Conservation (phyloP, 1,140 invertebrate species). For the Thaumetopoea pityocampa region DNA sequence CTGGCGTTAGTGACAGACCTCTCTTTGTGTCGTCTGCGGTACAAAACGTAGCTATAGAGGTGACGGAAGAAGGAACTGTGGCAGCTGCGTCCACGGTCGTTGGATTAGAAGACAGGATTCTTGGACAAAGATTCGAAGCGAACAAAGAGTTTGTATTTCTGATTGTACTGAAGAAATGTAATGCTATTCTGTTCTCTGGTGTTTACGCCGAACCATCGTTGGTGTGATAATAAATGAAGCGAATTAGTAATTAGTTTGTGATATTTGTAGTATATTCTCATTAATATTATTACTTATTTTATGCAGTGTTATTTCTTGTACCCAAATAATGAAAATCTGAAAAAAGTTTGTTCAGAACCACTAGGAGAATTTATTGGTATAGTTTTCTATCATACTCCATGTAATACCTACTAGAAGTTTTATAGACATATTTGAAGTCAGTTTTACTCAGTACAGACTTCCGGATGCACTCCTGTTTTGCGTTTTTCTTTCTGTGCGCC, state of each 20-base stretch:
- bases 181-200: slow-evolving; percentile 70
- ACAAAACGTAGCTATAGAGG: slow-evolving; percentile 84
- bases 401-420: too few relatives aligned
- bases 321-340: neutral
- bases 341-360: too few relatives aligned
- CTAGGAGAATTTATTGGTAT: too few relatives aligned
- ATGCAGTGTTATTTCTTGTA: too few relatives aligned
- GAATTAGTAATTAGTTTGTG: too few relatives aligned
- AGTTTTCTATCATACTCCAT: too few relatives aligned
- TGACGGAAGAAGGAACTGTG: slow-evolving; percentile 84
- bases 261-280: too few relatives aligned
- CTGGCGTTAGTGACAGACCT: slow-evolving; percentile 77
- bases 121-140: slow-evolving; percentile 69
- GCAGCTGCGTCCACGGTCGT: slow-evolving; percentile 80
- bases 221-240: slow-evolving; percentile 23
- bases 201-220: slow-evolving; percentile 52
- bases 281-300: too few relatives aligned
- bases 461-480: too few relatives aligned
- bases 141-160: slow-evolving; percentile 75
- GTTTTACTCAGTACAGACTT: too few relatives aligned
- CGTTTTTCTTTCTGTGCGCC: too few relatives aligned
- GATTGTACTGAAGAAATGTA: slow-evolving; percentile 61
- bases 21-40: slow-evolving; percentile 76
- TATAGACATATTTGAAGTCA: too few relatives aligned
- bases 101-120: slow-evolving; percentile 73